A percentile compares a stretch with the other conserved stretches of the same genome.
phyloP scores from a whole-genome alignment of 2,888 invertebrate species.

The Patella caerulea region DNA sequence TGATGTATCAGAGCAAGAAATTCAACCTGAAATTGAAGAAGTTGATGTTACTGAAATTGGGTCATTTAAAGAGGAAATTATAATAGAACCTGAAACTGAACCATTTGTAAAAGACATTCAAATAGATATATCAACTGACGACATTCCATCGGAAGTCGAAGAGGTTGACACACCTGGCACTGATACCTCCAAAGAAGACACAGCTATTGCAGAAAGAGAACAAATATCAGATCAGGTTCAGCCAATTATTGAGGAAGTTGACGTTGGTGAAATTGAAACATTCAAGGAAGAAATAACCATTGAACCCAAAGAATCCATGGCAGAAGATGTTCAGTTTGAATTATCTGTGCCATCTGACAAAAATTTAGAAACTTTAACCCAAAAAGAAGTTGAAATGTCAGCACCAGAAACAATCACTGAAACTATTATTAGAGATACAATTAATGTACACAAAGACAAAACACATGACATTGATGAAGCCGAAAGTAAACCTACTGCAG shows the following conservation, averaged over 20 bases:
- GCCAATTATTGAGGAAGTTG: background rate
- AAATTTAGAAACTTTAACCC: background rate
- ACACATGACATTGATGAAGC: too few species aligned
- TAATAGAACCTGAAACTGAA: slow-evolving; percentile 16
- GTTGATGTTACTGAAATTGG: slow-evolving; percentile 7
- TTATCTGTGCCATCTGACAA: slow-evolving; percentile 3
- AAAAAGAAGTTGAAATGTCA: background rate
- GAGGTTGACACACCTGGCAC: background rate
- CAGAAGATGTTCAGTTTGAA: slow-evolving; percentile 12
- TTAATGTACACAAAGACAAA: background rate
- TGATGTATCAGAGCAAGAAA: slow-evolving; percentile 20
- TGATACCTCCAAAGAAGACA: slow-evolving; percentile 14
- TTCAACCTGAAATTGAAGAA: slow-evolving; percentile 22
- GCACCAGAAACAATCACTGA: background rate
- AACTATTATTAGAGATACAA: slow-evolving; percentile 10
- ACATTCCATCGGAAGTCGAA: background rate
- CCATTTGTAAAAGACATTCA: background rate
- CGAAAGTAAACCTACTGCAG: too few species aligned
- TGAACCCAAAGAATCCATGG: slow-evolving; percentile 11
- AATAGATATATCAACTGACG: background rate
- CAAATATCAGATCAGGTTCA: slow-evolving; percentile 8
- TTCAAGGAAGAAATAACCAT: slow-evolving; percentile 13
- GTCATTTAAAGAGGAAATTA: slow-evolving; percentile 22
- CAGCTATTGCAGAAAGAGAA: background rate
- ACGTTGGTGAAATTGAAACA: background rate